phyloP scores from a whole-genome alignment of 1,140 invertebrate species.

The Cyclina sinensis region DNA sequence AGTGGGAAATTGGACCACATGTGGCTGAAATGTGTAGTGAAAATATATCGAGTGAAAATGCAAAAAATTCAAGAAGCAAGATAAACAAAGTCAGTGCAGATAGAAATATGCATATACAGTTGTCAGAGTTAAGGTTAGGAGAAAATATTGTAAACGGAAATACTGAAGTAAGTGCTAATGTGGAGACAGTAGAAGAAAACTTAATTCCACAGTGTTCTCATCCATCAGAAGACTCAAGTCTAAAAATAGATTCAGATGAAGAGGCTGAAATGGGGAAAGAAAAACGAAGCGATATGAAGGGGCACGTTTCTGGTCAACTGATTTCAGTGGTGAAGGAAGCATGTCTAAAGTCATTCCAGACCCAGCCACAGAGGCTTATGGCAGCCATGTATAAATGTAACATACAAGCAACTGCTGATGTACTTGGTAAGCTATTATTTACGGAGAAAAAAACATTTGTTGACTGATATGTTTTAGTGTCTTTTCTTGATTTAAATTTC shows the following conservation, averaged over 20 bases:
- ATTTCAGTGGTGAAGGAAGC: slow-evolving; percentile 96
- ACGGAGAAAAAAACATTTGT: no score
- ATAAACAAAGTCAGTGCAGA: neutral
- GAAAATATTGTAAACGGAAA: neutral
- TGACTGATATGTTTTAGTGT: no score
- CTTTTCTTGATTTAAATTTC: no score
- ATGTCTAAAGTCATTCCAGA: slow-evolving; percentile 95
- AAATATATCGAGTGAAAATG: neutral
- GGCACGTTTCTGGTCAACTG: slow-evolving; percentile 93
- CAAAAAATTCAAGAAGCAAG: neutral
- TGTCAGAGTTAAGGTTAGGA: neutral
- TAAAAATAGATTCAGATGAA: slow-evolving; percentile 1
- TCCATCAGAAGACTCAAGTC: neutral
- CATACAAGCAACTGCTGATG: slow-evolving; percentile 96
- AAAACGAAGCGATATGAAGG: slow-evolving; percentile 72
- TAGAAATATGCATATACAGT: neutral
- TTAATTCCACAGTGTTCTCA: neutral
- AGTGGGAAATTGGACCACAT: slow-evolving; percentile 85
- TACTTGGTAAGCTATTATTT: no score
- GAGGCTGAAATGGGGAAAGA: slow-evolving; percentile 30
- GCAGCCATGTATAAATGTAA: slow-evolving; percentile 98
- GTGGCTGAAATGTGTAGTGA: neutral
- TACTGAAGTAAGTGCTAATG: neutral
- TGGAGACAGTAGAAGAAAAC: neutral
- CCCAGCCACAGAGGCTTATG: slow-evolving; percentile 96